Percentiles rank a stretch among this genome's conserved stretches.
Evolutionary conservation across 64 coral and sea anemone species (phyloP).

Genomic region (Platygyra sinensis): DNA sequence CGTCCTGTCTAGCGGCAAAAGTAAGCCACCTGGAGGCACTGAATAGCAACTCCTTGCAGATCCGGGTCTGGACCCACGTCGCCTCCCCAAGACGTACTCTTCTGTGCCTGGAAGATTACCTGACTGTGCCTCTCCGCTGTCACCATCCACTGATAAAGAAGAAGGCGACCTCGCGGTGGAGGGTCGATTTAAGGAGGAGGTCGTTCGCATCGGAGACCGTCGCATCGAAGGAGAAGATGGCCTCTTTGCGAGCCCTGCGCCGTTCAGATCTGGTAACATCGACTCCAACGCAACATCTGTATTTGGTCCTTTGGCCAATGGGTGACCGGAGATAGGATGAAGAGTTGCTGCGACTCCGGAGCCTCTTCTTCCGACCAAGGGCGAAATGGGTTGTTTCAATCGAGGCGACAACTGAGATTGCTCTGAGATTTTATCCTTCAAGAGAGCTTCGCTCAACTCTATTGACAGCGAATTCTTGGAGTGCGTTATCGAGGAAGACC

Average conservation of each 20-base stretch:
- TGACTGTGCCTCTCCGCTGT: not conserved
- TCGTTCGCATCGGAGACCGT: not conserved
- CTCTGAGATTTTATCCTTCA: conserved; percentile 21
- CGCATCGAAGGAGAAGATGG: not conserved
- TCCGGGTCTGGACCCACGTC: conserved; percentile 2
- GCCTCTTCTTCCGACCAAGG: not conserved
- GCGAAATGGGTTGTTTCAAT: conserved; percentile 25
- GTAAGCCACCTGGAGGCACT: not conserved
- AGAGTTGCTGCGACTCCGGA: not conserved
- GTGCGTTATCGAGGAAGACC: not conserved
- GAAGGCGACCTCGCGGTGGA: not conserved
- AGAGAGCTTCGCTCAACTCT: not conserved
- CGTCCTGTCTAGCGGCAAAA: not conserved
- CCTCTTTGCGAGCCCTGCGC: not conserved
- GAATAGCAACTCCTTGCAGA: conserved; percentile 12
- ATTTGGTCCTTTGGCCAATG: not conserved
- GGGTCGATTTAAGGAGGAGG: not conserved
- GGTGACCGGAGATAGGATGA: not conserved
- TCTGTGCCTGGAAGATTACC: not conserved
- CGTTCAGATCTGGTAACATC: conserved; percentile 21
- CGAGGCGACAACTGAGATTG: conserved; percentile 26
- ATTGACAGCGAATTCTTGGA: not conserved
- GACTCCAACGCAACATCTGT: not conserved
- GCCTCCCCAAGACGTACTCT: not conserved
- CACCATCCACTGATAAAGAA: not conserved